phyloP scores from a whole-genome alignment of 2,888 invertebrate genomes.

The Baccha elongata region DNA sequence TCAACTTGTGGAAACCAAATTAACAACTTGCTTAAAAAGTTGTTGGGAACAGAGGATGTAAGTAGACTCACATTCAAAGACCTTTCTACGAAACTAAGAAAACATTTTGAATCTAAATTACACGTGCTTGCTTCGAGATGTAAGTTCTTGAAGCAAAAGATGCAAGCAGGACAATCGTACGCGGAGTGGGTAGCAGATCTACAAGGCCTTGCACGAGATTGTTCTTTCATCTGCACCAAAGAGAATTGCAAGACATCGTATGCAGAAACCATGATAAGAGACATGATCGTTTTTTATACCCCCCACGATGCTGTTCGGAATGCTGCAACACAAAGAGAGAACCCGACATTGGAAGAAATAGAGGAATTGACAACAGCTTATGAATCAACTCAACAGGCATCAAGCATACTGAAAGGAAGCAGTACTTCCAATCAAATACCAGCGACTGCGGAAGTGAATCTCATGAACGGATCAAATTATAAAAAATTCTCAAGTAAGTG shows the following conservation, averaged over 20 bases:
- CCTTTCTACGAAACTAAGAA: not conserved
- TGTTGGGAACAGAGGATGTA: not conserved
- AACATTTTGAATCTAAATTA: not conserved
- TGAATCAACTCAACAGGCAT: too few relatives aligned
- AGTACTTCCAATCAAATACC: not conserved
- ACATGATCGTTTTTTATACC: constrained; percentile 7
- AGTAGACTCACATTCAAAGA: not conserved
- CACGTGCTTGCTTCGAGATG: not conserved
- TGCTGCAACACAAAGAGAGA: not conserved
- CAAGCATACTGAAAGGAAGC: not conserved
- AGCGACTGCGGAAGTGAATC: constrained; percentile 14
- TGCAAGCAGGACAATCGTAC: not conserved
- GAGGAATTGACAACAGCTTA: not conserved
- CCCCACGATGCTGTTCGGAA: not conserved
- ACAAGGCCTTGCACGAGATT: not conserved
- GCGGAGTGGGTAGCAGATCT: not conserved
- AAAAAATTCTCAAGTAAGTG: constrained; percentile 9
- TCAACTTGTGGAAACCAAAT: too few relatives aligned
- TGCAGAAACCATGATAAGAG: constrained; percentile 2
- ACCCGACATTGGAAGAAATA: not conserved
- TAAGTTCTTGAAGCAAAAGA: not conserved
- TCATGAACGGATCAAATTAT: constrained; percentile 2
- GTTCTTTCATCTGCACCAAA: not conserved
- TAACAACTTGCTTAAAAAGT: too few relatives aligned
- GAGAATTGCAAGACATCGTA: not conserved